Conservation (phyloP, 1,140 invertebrate species). For the Mactra quadrangularis region DNA sequence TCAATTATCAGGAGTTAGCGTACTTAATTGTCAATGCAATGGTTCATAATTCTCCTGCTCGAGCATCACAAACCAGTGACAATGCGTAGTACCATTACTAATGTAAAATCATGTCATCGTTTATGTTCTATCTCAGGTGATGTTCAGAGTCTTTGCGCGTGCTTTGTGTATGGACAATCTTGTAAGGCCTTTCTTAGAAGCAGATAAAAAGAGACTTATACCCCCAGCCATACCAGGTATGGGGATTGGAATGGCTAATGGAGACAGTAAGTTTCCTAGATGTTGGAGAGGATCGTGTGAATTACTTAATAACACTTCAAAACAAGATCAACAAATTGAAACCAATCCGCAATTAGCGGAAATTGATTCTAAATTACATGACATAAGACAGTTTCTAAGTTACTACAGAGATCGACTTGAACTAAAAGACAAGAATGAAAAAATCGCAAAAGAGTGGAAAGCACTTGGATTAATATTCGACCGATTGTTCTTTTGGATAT, state of each 20-base stretch:
- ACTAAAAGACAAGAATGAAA: conserved; percentile 81
- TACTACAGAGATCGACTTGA: conserved; percentile 76
- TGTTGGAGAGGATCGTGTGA: conserved; percentile 71
- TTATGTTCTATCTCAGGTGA: conserved; percentile 66
- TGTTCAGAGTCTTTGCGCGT: conserved; percentile 79
- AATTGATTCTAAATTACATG: conserved; percentile 80
- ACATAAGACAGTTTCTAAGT: conserved; percentile 80
- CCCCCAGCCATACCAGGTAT: conserved; percentile 67
- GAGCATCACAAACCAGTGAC: no score
- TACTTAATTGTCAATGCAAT: no score
- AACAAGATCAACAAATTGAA: conserved; percentile 63
- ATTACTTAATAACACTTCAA: conserved; percentile 52
- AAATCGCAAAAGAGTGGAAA: conserved; percentile 82
- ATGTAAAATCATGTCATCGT: no score
- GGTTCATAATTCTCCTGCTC: no score
- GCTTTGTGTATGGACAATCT: conserved; percentile 81
- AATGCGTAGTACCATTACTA: no score
- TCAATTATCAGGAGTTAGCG: no score
- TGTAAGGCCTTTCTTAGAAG: conserved; percentile 72
- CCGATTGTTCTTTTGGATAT: conserved; percentile 83
- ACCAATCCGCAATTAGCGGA: conserved; percentile 71
- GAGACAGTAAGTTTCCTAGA: conserved; percentile 66
- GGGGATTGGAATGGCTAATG: conserved; percentile 69
- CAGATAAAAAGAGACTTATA: conserved; percentile 62
- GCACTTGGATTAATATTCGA: conserved; percentile 83